Conservation (phyloP, 2,113 vertebrate genomes). For the Scophthalmus maximus region DNA sequence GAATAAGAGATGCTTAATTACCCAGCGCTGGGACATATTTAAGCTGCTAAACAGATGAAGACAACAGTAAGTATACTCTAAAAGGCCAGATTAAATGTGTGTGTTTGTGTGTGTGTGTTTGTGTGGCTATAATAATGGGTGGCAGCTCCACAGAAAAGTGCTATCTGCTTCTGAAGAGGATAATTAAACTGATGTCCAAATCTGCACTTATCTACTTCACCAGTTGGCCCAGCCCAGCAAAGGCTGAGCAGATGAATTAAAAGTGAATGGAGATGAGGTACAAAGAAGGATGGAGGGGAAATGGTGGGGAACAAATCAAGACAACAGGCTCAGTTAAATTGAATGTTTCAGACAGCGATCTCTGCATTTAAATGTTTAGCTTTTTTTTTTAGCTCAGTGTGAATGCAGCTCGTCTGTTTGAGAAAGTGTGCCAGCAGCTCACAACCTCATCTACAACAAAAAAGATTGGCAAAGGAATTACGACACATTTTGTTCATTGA, state of each 20-base stretch:
- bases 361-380: background rate
- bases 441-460: conserved; percentile 24
- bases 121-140: conserved; percentile 48
- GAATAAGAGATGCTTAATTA: conserved; percentile 76
- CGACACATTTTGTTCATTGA: no score
- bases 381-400: conserved; percentile 16
- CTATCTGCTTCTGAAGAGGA: conserved; percentile 71
- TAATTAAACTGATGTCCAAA: conserved; percentile 78
- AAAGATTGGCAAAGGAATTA: conserved; percentile 5
- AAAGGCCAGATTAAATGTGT: conserved; percentile 62
- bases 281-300: background rate
- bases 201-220: conserved; percentile 69
- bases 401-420: conserved; percentile 41
- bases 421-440: conserved; percentile 53
- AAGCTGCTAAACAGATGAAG: conserved; percentile 74
- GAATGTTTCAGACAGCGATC: no score
- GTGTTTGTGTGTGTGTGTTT: conserved; percentile 24
- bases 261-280: conserved; percentile 15
- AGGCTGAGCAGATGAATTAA: conserved; percentile 22
- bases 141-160: conserved; percentile 53
- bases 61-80: conserved; percentile 71
- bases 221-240: conserved; percentile 22
- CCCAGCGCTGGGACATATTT: conserved; percentile 62
- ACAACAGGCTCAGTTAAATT: background rate
- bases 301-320: conserved; percentile 5